Conservation (phyloP, 2,113 vertebrate species). For the Aegotheles bennettii region DNA sequence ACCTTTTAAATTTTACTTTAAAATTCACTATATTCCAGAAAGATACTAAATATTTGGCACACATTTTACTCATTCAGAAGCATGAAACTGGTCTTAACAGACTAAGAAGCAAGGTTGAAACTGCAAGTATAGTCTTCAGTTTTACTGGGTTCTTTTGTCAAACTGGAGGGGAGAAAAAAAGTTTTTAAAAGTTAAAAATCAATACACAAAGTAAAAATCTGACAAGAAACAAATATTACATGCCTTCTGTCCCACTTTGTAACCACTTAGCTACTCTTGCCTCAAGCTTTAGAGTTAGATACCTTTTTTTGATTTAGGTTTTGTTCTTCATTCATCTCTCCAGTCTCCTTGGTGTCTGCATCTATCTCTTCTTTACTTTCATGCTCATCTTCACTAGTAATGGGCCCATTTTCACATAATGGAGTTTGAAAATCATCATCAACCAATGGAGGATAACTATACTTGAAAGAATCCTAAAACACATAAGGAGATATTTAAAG, state of each 20-base stretch:
- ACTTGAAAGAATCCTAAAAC: slow-evolving; percentile 90
- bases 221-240: neutral
- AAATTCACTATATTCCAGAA: neutral
- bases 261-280: neutral
- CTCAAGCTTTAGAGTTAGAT: slow-evolving; percentile 31
- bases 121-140: neutral
- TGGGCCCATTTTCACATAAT: slow-evolving; percentile 89
- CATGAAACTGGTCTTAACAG: neutral
- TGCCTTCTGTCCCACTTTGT: neutral
- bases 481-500: neutral
- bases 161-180: neutral
- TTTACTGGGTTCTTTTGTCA: neutral
- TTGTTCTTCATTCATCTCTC: slow-evolving; percentile 83
- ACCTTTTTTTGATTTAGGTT: slow-evolving; percentile 86
- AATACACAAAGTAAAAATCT: neutral
- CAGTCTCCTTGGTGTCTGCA: slow-evolving; percentile 78
- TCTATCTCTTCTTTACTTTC: slow-evolving; percentile 89
- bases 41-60: neutral
- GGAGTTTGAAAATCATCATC: slow-evolving; percentile 98
- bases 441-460: slow-evolving; percentile 93
- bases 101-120: neutral
- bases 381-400: slow-evolving; percentile 87
- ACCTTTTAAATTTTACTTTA: neutral
- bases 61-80: neutral
- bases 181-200: no score